phyloP scores from a whole-genome alignment of 2,888 invertebrate species.

The Leptinotarsa haldemani region DNA sequence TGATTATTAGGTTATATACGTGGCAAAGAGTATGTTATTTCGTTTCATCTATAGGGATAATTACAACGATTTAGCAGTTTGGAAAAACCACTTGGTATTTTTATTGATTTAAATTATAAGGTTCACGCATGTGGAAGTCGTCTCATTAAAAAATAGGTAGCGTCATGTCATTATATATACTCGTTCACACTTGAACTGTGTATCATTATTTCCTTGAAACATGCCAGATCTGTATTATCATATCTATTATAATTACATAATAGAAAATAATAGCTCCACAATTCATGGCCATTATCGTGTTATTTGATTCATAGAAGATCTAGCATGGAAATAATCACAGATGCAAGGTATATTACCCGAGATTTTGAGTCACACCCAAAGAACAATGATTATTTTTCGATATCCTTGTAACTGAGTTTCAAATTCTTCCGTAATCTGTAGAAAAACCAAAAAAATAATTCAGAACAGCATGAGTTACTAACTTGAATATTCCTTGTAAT shows the following conservation, averaged over 20 bases:
- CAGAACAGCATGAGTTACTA: too few relatives aligned
- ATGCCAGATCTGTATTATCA: slow-evolving; percentile 15
- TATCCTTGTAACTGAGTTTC: not conserved
- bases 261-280: slow-evolving; percentile 7
- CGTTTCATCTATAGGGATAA: not conserved
- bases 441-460: not conserved
- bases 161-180: slow-evolving; percentile 7
- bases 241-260: slow-evolving; percentile 13
- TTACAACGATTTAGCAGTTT: not conserved
- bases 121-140: not conserved
- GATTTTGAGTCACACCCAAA: not conserved
- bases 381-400: not conserved
- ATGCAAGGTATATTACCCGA: not conserved
- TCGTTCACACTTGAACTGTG: slow-evolving; percentile 19
- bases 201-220: slow-evolving; percentile 15
- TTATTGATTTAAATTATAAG: slow-evolving; percentile 19
- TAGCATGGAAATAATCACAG: slow-evolving; percentile 1
- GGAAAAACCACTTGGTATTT: not conserved
- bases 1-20: not conserved
- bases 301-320: slow-evolving; percentile 5
- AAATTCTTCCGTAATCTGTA: not conserved
- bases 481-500: too few relatives aligned
- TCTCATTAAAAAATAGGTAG: slow-evolving; percentile 10
- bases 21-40: not conserved
- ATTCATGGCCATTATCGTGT: slow-evolving; percentile 5